Conservation (phyloP, 1,140 invertebrate species). For the Apis dorsata region DNA sequence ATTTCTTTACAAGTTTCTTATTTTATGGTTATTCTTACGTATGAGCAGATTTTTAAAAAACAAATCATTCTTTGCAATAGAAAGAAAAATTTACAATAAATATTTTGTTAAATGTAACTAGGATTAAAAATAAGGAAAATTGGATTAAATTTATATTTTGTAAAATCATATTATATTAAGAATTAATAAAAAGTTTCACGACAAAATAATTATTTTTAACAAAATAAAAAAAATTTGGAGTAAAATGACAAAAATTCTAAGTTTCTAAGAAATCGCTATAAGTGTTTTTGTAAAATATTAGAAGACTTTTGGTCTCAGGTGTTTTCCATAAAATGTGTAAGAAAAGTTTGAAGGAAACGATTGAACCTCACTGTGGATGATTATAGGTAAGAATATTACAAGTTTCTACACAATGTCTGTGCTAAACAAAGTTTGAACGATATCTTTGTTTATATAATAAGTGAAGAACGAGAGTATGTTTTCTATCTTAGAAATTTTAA, state of each 20-base stretch:
- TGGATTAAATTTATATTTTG: neutral
- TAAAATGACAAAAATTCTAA: neutral
- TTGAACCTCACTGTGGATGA: neutral
- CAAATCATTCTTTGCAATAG: neutral
- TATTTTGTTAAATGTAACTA: neutral
- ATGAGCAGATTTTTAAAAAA: neutral
- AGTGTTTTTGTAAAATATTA: neutral
- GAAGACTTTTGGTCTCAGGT: conserved; percentile 17
- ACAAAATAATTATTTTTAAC: no score
- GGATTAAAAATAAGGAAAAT: neutral
- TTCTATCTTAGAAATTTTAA: no score
- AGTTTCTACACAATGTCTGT: neutral
- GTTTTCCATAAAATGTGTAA: neutral
- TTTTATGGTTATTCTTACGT: neutral
- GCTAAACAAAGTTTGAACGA: conserved; percentile 31
- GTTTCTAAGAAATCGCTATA: neutral
- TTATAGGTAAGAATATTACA: conserved; percentile 41
- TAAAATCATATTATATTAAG: no score
- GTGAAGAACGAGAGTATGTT: neutral
- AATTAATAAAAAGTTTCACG: neutral
- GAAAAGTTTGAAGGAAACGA: conserved; percentile 14
- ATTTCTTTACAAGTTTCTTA: conserved; percentile 3
- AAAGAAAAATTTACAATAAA: neutral
- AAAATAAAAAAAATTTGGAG: no score
- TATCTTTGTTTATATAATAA: neutral